phyloP scores from a whole-genome alignment of 1,140 invertebrate genomes.

The Caerostris darwini region DNA sequence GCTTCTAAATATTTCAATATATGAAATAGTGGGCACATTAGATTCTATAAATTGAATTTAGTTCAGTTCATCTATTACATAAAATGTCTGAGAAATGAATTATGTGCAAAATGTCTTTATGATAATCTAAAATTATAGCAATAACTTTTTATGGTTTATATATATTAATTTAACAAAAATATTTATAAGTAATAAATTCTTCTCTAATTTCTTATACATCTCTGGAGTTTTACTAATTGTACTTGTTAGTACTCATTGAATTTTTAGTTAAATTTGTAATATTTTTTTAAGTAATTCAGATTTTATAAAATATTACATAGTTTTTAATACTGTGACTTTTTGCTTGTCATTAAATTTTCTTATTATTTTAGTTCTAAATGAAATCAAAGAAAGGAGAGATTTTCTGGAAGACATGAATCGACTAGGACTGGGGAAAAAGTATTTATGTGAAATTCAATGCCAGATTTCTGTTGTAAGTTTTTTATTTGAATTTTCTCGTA shows the following conservation, averaged over 20 bases:
- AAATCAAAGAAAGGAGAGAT: constrained; percentile 73
- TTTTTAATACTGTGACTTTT: not conserved
- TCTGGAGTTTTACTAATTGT: too few relatives aligned
- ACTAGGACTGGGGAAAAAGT: constrained; percentile 59
- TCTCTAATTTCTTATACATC: too few relatives aligned
- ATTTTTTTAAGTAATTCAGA: too few relatives aligned
- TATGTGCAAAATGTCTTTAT: not conserved
- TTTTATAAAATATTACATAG: not conserved
- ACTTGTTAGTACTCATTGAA: too few relatives aligned
- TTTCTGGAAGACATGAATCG: constrained; percentile 67
- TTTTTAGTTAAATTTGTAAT: too few relatives aligned
- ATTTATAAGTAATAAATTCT: too few relatives aligned
- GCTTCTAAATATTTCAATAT: not conserved
- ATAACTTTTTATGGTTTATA: not conserved
- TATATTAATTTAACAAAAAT: too few relatives aligned
- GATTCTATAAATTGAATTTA: too few relatives aligned
- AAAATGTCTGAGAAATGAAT: not conserved
- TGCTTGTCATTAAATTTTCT: not conserved
- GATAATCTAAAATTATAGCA: not conserved
- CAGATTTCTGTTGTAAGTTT: constrained; percentile 63
- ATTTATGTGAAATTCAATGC: constrained; percentile 65
- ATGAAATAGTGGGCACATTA: not conserved
- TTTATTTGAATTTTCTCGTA: not conserved
- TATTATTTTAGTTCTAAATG: constrained; percentile 60
- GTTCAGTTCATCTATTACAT: too few relatives aligned